These are phyloP conservation scores for Mus spicilegus DNA, from an alignment of 2,113 vertebrate genomes.

Conservation along the genomic window DNA sequence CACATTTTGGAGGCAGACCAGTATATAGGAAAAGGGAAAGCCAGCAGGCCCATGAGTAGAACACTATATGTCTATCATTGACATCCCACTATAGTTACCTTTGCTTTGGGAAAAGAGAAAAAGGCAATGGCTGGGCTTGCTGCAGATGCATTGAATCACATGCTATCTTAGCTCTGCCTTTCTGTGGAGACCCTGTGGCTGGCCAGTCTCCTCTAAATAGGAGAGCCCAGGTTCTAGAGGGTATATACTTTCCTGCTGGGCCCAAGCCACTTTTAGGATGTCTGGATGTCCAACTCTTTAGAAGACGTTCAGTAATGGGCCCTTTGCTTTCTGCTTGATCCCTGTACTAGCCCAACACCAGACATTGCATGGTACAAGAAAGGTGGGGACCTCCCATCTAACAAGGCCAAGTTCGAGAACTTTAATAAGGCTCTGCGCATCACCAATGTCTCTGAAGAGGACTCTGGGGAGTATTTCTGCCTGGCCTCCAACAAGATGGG, in stretches of 20 bases:
- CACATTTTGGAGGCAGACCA: neutral
- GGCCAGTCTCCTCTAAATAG: neutral
- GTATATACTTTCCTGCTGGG: neutral
- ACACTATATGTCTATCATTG: neutral
- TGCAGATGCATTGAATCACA: neutral
- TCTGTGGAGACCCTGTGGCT: neutral
- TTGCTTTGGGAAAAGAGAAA: neutral
- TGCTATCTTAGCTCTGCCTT: neutral
- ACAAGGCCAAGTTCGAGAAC: constrained; percentile 93
- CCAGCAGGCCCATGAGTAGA: neutral
- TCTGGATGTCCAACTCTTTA: neutral
- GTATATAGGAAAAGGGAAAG: neutral
- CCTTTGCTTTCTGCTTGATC: constrained; percentile 32
- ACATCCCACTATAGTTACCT: neutral
- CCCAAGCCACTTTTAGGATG: neutral
- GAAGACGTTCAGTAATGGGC: neutral
- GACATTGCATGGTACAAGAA: constrained; percentile 97
- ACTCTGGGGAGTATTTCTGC: constrained; percentile 96
- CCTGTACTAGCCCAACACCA: constrained; percentile 92
- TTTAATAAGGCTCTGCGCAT: constrained; percentile 95
- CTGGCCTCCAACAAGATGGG: constrained; percentile 97
- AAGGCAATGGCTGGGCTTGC: neutral
- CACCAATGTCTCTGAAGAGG: constrained; percentile 94
- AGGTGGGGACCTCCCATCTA: constrained; percentile 93
- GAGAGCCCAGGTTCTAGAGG: neutral